Conservation (phyloP, 2,888 invertebrate genomes). For the Mycalesis mineus region DNA sequence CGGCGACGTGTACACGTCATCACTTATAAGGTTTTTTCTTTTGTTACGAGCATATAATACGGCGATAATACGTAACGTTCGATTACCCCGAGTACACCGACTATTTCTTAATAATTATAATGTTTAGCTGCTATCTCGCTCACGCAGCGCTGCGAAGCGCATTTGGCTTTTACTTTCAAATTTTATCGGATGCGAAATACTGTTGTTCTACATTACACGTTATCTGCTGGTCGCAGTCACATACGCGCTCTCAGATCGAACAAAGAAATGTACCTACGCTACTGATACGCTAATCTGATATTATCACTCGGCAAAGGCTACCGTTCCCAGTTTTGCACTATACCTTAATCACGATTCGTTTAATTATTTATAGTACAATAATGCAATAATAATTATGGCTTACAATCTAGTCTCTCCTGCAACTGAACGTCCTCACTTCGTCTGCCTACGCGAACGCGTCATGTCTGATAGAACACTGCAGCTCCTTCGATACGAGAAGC, state of each 20-base stretch:
- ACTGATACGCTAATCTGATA: neutral
- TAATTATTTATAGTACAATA: conserved; percentile 62
- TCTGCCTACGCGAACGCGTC: conserved; percentile 38
- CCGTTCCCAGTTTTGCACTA: conserved; percentile 78
- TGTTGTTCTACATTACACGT: conserved; percentile 26
- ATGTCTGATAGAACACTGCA: conserved; percentile 43
- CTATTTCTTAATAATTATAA: conserved; percentile 26
- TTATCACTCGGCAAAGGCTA: conserved; percentile 39
- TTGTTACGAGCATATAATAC: conserved; percentile 35
- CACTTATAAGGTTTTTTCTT: conserved; percentile 38
- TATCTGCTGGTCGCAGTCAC: conserved; percentile 12
- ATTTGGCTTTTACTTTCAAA: conserved; percentile 45
- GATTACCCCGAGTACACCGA: conserved; percentile 29
- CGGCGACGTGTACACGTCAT: conserved; percentile 31
- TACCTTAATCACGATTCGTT: conserved; percentile 59
- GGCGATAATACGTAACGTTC: conserved; percentile 44
- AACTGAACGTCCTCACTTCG: conserved; percentile 52
- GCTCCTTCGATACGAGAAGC: conserved; percentile 50
- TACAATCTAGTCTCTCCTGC: conserved; percentile 60
- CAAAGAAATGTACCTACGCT: conserved; percentile 4
- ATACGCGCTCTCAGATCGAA: conserved; percentile 10
- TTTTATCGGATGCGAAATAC: conserved; percentile 35
- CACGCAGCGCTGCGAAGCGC: conserved; percentile 36
- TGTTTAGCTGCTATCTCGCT: conserved; percentile 31
- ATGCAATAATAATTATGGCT: conserved; percentile 69